Evolutionary conservation across 2,888 invertebrate genomes (phyloP).

Genomic region (Nomada fabriciana): DNA sequence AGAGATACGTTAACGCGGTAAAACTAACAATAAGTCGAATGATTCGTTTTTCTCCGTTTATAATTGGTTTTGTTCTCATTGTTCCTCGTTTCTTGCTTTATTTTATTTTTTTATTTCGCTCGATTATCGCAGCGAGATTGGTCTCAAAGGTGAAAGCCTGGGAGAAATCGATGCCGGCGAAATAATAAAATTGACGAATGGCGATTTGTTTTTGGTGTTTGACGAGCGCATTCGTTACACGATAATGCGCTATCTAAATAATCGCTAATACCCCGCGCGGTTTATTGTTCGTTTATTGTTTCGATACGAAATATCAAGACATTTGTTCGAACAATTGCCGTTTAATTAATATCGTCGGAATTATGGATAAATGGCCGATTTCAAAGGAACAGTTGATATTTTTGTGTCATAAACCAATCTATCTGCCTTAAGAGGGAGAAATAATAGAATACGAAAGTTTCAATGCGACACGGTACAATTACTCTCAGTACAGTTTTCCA

Average conservation of each 20-base stretch:
- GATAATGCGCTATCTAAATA: constrained; percentile 35
- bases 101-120: background rate
- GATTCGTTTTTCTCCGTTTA: background rate
- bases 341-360: background rate
- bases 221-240: background rate
- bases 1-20: constrained; percentile 22
- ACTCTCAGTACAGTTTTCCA: background rate
- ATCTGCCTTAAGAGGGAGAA: no score
- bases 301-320: background rate
- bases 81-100: background rate
- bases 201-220: background rate
- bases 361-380: background rate
- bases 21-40: constrained; percentile 22
- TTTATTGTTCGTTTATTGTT: constrained; percentile 15
- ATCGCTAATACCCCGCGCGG: constrained; percentile 23
- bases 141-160: background rate
- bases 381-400: background rate
- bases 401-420: no score
- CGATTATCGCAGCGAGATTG: background rate
- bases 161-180: background rate
- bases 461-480: background rate
- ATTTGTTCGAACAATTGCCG: constrained; percentile 1
- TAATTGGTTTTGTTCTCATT: background rate
- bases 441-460: no score
- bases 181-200: constrained; percentile 7